A percentile compares a stretch with the other conserved stretches of the same genome.
Conservation (phyloP, 1,140 invertebrate genomes). For the Lucilia sericata region DNA sequence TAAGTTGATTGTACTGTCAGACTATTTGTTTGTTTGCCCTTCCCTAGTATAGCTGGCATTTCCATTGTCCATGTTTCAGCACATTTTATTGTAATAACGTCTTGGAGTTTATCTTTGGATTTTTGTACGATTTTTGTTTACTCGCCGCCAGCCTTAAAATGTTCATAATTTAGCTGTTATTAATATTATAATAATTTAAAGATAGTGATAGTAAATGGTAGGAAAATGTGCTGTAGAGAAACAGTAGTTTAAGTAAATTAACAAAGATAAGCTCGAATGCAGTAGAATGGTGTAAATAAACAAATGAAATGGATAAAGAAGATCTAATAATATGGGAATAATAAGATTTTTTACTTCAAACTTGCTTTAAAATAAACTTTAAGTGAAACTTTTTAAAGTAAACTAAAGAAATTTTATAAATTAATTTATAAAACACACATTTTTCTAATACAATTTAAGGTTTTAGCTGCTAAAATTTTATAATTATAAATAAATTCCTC, state of each 20-base stretch:
- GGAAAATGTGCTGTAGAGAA: neutral
- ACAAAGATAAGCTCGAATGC: neutral
- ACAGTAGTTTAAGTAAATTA: slow-evolving; percentile 24
- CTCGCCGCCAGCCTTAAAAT: neutral
- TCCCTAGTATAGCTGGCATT: neutral
- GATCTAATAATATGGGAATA: neutral
- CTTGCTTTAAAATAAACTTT: neutral
- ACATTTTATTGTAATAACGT: neutral
- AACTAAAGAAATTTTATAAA: too few species aligned
- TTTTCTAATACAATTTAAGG: too few species aligned
- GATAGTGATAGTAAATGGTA: neutral
- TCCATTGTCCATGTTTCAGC: neutral
- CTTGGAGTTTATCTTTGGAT: neutral
- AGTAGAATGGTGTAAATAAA: neutral
- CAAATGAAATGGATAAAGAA: neutral
- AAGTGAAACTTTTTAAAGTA: neutral
- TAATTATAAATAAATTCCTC: too few species aligned
- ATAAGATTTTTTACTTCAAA: neutral
- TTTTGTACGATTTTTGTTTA: neutral
- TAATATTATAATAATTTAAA: slow-evolving; percentile 13
- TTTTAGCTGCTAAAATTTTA: too few species aligned
- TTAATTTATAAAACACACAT: too few species aligned
- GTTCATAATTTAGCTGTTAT: slow-evolving; percentile 15
- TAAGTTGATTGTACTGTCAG: slow-evolving; percentile 2
- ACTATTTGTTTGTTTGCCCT: neutral